Percentiles rank a stretch among this genome's conserved stretches.
Evolutionary conservation across 2,797 vertebrate genomes (phyloP).

Genomic region (Petrocephalus sullivani): DNA sequence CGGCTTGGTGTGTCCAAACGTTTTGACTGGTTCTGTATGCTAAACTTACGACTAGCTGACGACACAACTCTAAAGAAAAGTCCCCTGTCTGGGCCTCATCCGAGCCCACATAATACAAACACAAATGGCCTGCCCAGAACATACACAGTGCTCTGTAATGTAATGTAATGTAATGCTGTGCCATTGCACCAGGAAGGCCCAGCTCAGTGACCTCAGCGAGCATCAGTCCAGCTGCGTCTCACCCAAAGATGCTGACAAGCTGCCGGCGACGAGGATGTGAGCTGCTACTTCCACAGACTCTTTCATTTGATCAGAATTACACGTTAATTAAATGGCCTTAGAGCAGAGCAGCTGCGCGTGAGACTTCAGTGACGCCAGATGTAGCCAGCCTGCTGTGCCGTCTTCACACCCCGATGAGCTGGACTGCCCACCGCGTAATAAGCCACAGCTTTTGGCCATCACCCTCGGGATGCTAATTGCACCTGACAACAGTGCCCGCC

Average conservation of each 20-base stretch:
- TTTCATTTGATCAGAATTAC: not conserved
- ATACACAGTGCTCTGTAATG: not conserved
- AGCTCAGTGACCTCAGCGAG: not conserved
- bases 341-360: not conserved
- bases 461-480: conserved; percentile 5
- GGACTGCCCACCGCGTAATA: not conserved
- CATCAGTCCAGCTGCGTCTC: not conserved
- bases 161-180: too few species aligned
- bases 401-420: not conserved
- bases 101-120: not conserved
- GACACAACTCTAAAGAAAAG: not conserved
- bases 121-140: not conserved
- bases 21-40: not conserved
- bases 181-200: not conserved
- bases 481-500: conserved; percentile 6
- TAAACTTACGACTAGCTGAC: not conserved
- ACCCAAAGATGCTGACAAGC: not conserved
- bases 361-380: not conserved
- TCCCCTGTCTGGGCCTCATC: not conserved
- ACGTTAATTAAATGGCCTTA: not conserved
- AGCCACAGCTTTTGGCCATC: not conserved
- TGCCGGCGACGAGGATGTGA: not conserved
- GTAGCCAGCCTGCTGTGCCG: too few species aligned
- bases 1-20: not conserved
- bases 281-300: not conserved